Conservation (phyloP, 2,113 vertebrate species). For the Cariama cristata region DNA sequence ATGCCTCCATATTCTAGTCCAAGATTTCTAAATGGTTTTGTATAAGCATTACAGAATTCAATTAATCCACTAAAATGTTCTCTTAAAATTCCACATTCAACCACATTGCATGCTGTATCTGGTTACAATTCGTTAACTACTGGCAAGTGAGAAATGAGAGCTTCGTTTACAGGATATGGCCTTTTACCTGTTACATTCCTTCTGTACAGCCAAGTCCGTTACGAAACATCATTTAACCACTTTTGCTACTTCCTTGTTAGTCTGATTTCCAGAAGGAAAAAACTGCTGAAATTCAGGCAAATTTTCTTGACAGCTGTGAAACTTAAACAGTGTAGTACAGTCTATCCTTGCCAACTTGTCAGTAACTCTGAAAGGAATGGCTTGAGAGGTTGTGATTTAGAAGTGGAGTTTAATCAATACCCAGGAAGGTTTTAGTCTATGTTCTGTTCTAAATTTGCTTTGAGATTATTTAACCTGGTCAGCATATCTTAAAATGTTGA, state of each 20-base stretch:
- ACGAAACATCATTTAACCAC: slow-evolving; percentile 8
- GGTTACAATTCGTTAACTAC: background rate
- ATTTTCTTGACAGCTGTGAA: slow-evolving; percentile 49
- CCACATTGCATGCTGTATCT: background rate
- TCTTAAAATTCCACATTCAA: background rate
- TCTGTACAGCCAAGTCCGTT: background rate
- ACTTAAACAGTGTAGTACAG: background rate
- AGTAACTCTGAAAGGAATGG: background rate
- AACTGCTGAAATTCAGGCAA: slow-evolving; percentile 4
- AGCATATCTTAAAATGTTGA: background rate
- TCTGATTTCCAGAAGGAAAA: slow-evolving; percentile 43
- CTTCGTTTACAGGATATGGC: background rate
- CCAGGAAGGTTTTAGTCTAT: background rate
- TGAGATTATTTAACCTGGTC: background rate
- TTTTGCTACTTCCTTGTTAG: slow-evolving; percentile 20
- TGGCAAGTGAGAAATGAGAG: background rate
- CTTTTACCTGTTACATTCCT: background rate
- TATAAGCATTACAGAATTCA: background rate
- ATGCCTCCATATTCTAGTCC: background rate
- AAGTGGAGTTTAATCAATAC: background rate
- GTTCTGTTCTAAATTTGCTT: background rate
- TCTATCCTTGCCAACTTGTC: background rate
- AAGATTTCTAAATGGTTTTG: background rate
- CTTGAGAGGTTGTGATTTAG: background rate
- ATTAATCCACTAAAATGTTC: background rate